These are phyloP conservation scores for Cryptophagus acutangulus DNA, from an alignment of 2,888 invertebrate species.

Conservation along the genomic window DNA sequence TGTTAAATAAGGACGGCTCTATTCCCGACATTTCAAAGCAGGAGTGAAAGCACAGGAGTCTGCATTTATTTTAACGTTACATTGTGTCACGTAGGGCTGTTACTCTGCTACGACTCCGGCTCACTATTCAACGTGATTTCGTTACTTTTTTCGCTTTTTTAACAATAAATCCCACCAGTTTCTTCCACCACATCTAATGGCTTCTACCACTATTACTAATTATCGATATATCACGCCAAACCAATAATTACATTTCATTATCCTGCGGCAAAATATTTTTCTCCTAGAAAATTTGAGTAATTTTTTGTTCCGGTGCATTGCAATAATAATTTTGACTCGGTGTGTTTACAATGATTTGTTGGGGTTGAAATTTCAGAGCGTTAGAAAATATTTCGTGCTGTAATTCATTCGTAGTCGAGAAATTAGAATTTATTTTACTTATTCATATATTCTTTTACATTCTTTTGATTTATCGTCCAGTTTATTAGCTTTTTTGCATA, in stretches of 20 bases:
- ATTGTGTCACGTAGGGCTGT: slow-evolving; percentile 35
- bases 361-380: slow-evolving; percentile 29
- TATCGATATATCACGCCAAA: too few relatives aligned
- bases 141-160: slow-evolving; percentile 23
- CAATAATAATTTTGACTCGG: slow-evolving; percentile 23
- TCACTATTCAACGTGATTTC: slow-evolving; percentile 30
- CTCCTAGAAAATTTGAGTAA: too few relatives aligned
- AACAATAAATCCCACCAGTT: background rate
- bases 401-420: slow-evolving; percentile 37
- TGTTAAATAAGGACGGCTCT: slow-evolving; percentile 4
- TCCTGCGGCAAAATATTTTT: too few relatives aligned
- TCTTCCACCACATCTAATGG: too few relatives aligned
- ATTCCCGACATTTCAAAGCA: background rate
- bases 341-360: slow-evolving; percentile 23
- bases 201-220: too few relatives aligned
- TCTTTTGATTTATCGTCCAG: slow-evolving; percentile 34
- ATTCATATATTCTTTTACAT: slow-evolving; percentile 24
- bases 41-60: slow-evolving; percentile 13
- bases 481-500: slow-evolving; percentile 35
- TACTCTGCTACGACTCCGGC: slow-evolving; percentile 27
- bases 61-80: slow-evolving; percentile 30
- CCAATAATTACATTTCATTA: too few relatives aligned
- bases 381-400: slow-evolving; percentile 37
- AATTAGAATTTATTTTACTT: slow-evolving; percentile 41
- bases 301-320: too few relatives aligned